Evolutionary conservation across 1,140 invertebrate genomes (phyloP).

Genomic region (Sarcophaga peregrina): DNA sequence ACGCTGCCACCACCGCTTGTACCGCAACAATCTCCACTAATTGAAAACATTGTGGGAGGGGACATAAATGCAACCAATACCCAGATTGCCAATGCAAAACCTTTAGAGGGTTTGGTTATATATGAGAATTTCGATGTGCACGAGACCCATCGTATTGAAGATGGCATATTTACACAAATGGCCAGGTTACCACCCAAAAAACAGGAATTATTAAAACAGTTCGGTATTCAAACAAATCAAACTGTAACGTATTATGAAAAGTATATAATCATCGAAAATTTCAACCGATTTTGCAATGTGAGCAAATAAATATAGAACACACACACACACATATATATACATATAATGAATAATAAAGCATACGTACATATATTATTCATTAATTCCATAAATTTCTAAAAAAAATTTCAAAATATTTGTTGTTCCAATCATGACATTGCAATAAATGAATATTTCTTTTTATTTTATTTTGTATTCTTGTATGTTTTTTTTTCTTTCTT

Average conservation of each 20-base stretch:
- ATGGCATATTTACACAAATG: constrained; percentile 65
- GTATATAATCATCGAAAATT: constrained; percentile 67
- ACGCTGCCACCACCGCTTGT: background rate
- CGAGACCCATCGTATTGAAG: constrained; percentile 63
- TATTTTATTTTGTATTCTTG: background rate
- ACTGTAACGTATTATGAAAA: constrained; percentile 67
- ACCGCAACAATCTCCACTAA: constrained; percentile 11
- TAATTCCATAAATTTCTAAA: background rate
- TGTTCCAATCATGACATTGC: background rate
- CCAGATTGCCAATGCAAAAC: constrained; percentile 46
- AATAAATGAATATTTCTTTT: background rate
- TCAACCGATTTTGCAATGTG: constrained; percentile 67
- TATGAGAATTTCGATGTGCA: constrained; percentile 65
- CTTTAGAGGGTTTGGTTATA: constrained; percentile 61
- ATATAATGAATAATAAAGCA: constrained; percentile 12
- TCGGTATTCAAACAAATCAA: constrained; percentile 67
- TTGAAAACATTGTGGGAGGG: background rate
- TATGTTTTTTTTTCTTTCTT: constrained; percentile 23
- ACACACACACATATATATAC: background rate
- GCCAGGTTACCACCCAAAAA: constrained; percentile 64
- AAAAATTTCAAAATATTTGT: background rate
- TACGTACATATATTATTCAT: too few species aligned
- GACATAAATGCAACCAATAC: constrained; percentile 11
- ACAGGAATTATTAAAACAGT: constrained; percentile 66
- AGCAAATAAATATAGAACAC: constrained; percentile 54